Evolutionary conservation across 2,888 invertebrate genomes (phyloP), one percentile per base, ranked within the genome.

Genomic region (Drosophila buzzatii): DNA sequence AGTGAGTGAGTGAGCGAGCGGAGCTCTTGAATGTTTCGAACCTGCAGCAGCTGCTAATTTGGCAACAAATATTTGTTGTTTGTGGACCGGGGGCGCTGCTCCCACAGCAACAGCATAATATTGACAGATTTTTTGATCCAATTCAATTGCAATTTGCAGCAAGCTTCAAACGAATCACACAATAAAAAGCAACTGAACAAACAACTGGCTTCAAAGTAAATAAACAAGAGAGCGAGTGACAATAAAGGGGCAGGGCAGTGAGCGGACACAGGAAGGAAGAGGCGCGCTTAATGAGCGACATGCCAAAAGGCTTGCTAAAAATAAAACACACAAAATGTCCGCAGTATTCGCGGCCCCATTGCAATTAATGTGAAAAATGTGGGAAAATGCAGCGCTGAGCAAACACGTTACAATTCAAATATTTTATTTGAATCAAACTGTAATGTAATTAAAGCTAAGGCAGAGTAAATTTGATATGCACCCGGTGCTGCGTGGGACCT

Each of bases 331-430:
- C 41, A 42, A 39, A n/a, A 39, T 16, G 14, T 39, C 37, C 37
- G 53, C 27, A 23, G 23, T 3, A 27, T 27, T 47, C 53, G 27
- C 63, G 58, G 27, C 16, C 56, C 52, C 27, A 27, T 52, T 57
- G 84, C 76, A 72, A 88, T 85, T 85, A 82, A 76, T 66, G 75
- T 75, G 57, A 62, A 61, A 63, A 60, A 67, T 74, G 51, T 52
- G 70, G 37, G 39, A 51, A 51, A 60, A 20, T 31, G 49, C 44
- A 42, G 45, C 18, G 8, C 6, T 35, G 42, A 12, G 20, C 9
- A 16, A 58, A 63, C 4, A 49, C 31, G 41, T 56, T 4, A 20
- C 35, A 23, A 8, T 31, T 49, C 18, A 63, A 23, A 51, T 56
- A 52, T n/a, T 52, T 61, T 41, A 27, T 14, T 14, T 7, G 35